Evolutionary conservation across 2,113 vertebrate genomes (phyloP), one percentile per base, ranked within the genome.

Genomic region (Clarias macrocephalus): DNA sequence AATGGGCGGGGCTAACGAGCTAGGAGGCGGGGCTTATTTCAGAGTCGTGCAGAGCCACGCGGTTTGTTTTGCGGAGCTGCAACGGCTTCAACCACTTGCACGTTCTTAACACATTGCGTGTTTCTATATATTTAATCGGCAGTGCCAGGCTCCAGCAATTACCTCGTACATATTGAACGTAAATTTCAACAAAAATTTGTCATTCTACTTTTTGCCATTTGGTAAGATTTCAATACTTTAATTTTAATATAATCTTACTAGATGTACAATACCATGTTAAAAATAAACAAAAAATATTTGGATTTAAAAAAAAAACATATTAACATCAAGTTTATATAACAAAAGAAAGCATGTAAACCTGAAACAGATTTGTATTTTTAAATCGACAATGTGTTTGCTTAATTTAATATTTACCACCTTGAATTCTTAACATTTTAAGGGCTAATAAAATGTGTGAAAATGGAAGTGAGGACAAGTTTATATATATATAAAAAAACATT

Each of bases 1-100:
- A 62, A 89, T 87, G 90, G 92, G 91, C 8, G 88, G 59, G 68
- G 82, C 90, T 85, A 0, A 54, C 15, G 84, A 90, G 92, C 89
- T 88, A 37, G 13, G 63, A 37, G 82, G 85, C 59, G 84, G 66
- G 15, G 42, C 72, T 68, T 85, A 5, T 16, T 3, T 9, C 9
- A 33, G 80, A 86, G 83, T 82, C 86, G 84, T 88, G 90, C 76
- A 82, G 75, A 86, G 72, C 75, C 90, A 90, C 59, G 86, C 76
- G 86, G 86, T 86, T 73, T 85, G 83, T 66, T 85, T 48, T 59
- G 68, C 59, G 70, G 9, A 68, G 8, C 52, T 28, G 19, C 81
- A 66, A 16, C 21, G n/a, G 13, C 8, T 6, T 28, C 1, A 0
- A 3, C 6, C 23, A 18, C 16, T 5, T 11, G 4, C 18, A 21